A percentile compares a stretch with the other conserved stretches of the same genome.
These are phyloP conservation scores for Ephydatia muelleri DNA, from an alignment of 37 sponge, comb jelly and placozoan genomes.

Conservation along the genomic window DNA sequence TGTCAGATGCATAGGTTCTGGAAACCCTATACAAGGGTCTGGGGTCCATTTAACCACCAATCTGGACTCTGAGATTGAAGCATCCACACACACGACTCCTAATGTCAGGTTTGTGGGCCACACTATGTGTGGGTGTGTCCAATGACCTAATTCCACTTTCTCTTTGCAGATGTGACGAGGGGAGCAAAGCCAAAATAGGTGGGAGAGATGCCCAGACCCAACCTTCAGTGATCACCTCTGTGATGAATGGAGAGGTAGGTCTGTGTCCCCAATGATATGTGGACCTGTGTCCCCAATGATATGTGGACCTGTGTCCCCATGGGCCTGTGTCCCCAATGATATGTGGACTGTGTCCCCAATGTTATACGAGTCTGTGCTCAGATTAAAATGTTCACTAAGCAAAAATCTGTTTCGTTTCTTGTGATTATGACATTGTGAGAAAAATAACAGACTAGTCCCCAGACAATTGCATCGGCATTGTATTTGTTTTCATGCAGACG, in stretches of 20 bases:
- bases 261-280: background rate
- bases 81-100: no score
- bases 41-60: background rate
- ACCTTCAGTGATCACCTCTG: slow-evolving; percentile 36
- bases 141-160: background rate
- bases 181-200: background rate
- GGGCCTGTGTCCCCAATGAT: background rate
- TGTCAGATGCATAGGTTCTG: background rate
- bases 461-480: no score
- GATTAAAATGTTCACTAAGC: no score
- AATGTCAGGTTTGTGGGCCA: no score
- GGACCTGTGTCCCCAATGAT: background rate
- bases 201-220: slow-evolving; percentile 19
- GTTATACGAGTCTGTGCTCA: background rate
- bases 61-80: no score
- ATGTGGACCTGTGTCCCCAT: background rate
- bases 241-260: background rate
- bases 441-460: no score
- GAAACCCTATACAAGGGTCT: background rate
- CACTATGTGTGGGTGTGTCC: background rate
- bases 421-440: no score
- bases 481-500: slow-evolving; percentile 5
- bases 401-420: no score
- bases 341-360: background rate
- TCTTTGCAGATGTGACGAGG: background rate